These are phyloP conservation scores for Glareola pratincola DNA, from an alignment of 2,113 vertebrate species.

Conservation along the genomic window DNA sequence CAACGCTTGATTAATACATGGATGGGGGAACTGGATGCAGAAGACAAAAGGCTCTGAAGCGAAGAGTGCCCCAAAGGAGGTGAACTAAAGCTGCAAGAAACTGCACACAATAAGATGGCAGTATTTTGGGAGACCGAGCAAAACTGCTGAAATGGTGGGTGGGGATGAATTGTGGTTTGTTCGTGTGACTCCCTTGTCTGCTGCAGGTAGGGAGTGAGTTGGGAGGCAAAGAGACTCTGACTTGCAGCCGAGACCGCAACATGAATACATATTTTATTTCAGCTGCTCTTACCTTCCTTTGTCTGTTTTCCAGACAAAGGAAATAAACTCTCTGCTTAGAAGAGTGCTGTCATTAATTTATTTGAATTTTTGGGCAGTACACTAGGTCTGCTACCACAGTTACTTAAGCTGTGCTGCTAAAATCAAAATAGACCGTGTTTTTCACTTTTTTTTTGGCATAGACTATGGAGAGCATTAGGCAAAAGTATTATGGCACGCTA, in stretches of 20 bases:
- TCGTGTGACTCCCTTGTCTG: background rate
- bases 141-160: background rate
- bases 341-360: background rate
- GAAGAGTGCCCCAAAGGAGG: background rate
- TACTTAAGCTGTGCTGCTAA: background rate
- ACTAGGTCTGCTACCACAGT: background rate
- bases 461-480: slow-evolving; percentile 54
- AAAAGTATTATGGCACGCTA: slow-evolving; percentile 48
- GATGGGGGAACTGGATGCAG: background rate
- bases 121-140: background rate
- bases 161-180: background rate
- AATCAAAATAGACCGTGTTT: slow-evolving; percentile 11
- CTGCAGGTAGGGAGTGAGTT: background rate
- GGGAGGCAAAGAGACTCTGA: background rate
- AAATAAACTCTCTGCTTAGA: background rate
- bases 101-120: background rate
- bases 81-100: background rate
- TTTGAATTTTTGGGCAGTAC: background rate
- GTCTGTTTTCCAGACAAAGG: background rate
- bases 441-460: slow-evolving; percentile 38
- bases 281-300: background rate
- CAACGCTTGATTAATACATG: background rate
- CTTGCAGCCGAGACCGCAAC: background rate
- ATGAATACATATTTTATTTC: background rate
- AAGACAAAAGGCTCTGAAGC: background rate